Conservation (phyloP, 1,140 invertebrate genomes). For the Oncopeltus fasciatus region DNA sequence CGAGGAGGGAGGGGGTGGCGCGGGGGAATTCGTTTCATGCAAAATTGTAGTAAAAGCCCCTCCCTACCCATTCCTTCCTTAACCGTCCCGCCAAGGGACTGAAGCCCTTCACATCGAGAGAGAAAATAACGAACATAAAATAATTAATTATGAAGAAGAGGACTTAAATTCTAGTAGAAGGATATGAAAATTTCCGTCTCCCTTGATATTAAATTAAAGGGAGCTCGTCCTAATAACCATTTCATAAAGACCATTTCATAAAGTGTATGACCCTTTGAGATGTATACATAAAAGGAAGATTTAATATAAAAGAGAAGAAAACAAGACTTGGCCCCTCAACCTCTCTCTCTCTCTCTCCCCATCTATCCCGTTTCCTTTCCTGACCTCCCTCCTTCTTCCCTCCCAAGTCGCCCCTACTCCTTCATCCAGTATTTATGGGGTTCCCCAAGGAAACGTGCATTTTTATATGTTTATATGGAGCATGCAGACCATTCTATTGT, state of each 20-base stretch:
- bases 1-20: no score
- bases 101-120: no score
- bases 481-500: no score
- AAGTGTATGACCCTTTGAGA: conserved; percentile 8
- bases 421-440: no score
- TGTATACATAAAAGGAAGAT: conserved; percentile 10
- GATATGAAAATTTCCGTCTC: conserved; percentile 2
- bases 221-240: conserved; percentile 6
- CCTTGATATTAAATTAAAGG: conserved; percentile 8
- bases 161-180: conserved; percentile 1
- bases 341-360: neutral
- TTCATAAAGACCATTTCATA: conserved; percentile 9
- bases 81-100: no score
- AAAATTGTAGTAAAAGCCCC: no score
- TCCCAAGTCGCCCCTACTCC: no score
- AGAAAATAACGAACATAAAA: conserved; percentile 5
- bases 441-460: no score
- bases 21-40: no score
- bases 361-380: neutral
- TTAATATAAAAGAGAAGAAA: conserved; percentile 9
- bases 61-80: no score
- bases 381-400: neutral
- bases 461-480: no score
- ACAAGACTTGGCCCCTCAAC: neutral
- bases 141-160: conserved; percentile 10